Base-by-base conservation (phyloP, 2,113 vertebrate genomes). In the Empidonax traillii region DNA sequence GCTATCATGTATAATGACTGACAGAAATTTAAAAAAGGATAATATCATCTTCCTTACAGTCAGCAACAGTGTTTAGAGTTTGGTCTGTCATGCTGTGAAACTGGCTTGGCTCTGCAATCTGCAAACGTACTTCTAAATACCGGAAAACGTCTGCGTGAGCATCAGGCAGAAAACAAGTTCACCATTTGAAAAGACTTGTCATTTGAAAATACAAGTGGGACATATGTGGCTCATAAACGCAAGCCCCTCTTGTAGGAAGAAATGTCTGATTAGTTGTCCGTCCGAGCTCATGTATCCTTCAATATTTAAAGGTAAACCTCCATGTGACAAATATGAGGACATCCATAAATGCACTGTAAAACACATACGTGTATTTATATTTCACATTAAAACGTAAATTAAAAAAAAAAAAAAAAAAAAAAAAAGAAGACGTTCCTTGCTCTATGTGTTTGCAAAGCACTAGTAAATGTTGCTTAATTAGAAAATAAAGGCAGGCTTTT, bases 401-500 rank as follows among this genome's bases (percentile, higher is more conserved):
- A n/a, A 67, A 44, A 44, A 44, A 44, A 16, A 76, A 46, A 67
- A 44, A 44, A 41, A 41, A 5, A 75, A 61, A 24, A 22, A 23
- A 41, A 43, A 87, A 44, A 23, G 39, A 47, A 65, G 3, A 0
- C 0, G 3, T n/a, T 69, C 56, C 17, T n/a, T 66, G 12, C 31
- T 71, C 37, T 33, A 1, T 2, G 4, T 44, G n/a, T 49, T 53
- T 22, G 0, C 24, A 51, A 77, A 88, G 90, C 0, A 0, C 18
- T 8, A 25, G 14, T 17, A 79, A 66, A 33, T 2, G 4, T 25
- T 91, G 33, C 12, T 44, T n/a, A 37, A 69, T 37, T 28, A 47
- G 30, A 84, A 88, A 63, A 86, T 43, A 76, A 62, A 72, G 13
- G 47, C 49, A 72, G 13, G 12, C 6, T 68, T 85, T 86, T 63